Conservation (phyloP, 1,140 invertebrate genomes). For the Schlechtendalia chinensis region DNA sequence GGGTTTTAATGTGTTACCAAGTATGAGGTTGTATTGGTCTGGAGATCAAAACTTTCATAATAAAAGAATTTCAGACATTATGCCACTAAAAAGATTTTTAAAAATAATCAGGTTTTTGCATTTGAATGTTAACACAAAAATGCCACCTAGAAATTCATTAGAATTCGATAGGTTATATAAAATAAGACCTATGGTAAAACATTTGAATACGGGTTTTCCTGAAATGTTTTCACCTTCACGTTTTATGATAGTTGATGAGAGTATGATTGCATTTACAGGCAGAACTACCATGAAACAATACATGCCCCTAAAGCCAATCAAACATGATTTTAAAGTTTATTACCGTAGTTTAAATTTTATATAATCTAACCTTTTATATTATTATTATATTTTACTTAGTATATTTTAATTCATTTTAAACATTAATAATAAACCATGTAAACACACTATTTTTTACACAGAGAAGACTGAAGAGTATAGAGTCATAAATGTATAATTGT, state of each 20-base stretch:
- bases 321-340: neutral
- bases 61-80: constrained; percentile 50
- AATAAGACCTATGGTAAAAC: constrained; percentile 3
- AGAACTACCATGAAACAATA: neutral
- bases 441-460: too few relatives aligned
- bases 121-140: constrained; percentile 51
- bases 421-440: too few relatives aligned
- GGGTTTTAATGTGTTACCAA: constrained; percentile 50
- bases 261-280: constrained; percentile 1
- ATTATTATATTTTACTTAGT: too few relatives aligned
- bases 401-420: too few relatives aligned
- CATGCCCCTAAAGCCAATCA: neutral
- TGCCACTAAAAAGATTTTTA: constrained; percentile 52
- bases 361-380: too few relatives aligned
- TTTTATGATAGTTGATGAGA: neutral
- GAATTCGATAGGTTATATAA: constrained; percentile 50
- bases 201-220: neutral
- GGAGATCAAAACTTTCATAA: constrained; percentile 51
- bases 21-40: constrained; percentile 50
- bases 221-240: neutral
- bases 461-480: constrained; percentile 17
- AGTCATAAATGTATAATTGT: constrained; percentile 10
- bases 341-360: too few relatives aligned
- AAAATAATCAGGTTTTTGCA: constrained; percentile 51
- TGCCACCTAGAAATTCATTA: constrained; percentile 15